These are phyloP conservation scores for Patagioenas fasciata DNA, from an alignment of 2,113 vertebrate genomes.

Conservation along the genomic window DNA sequence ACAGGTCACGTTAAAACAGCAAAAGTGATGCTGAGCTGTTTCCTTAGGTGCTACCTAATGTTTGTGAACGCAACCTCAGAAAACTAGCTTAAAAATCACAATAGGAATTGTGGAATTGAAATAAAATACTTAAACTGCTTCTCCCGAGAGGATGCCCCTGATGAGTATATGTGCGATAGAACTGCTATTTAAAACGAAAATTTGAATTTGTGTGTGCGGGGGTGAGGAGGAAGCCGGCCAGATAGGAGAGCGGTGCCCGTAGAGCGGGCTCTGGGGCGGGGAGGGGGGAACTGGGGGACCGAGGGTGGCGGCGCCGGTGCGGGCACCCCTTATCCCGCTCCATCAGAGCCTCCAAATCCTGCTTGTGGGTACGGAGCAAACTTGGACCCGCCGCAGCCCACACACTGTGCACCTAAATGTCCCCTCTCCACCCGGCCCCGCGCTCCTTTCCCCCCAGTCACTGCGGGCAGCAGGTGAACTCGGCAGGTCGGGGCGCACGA, in stretches of 20 bases:
- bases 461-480: neutral
- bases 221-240: neutral
- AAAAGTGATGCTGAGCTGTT: neutral
- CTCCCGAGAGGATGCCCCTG: neutral
- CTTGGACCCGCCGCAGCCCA: neutral
- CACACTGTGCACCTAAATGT: rapidly evolving
- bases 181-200: constrained; percentile 1
- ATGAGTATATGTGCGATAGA: neutral
- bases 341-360: neutral
- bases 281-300: neutral
- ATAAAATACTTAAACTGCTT: neutral
- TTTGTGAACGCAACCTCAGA: neutral
- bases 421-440: too few species aligned
- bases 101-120: neutral
- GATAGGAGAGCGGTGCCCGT: neutral
- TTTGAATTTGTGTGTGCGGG: neutral
- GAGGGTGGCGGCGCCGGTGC: neutral
- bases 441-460: neutral
- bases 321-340: neutral
- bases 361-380: neutral
- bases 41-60: neutral
- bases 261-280: too few species aligned
- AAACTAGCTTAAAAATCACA: neutral
- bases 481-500: neutral
- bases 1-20: neutral